Conservation (phyloP, 1,140 invertebrate species). For the Papilio polytes region DNA sequence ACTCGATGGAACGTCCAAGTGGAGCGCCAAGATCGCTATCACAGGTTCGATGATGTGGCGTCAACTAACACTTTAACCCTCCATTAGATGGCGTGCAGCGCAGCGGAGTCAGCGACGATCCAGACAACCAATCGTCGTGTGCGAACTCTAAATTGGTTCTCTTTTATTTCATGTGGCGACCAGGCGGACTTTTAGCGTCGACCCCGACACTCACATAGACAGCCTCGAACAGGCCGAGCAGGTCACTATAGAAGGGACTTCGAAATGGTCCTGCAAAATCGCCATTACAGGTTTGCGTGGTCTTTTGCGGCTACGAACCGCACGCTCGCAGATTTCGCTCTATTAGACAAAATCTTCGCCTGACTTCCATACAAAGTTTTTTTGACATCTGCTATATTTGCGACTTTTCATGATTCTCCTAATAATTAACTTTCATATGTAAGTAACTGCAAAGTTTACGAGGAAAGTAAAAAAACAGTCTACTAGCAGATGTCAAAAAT, state of each 20-base stretch:
- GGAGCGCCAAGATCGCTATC: constrained; percentile 99
- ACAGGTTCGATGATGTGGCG: constrained; percentile 93
- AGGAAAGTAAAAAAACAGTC: background rate
- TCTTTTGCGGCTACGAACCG: constrained; percentile 80
- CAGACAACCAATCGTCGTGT: constrained; percentile 40
- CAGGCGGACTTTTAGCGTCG: constrained; percentile 98
- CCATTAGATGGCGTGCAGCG: constrained; percentile 43
- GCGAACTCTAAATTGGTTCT: constrained; percentile 69
- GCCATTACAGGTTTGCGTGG: constrained; percentile 95
- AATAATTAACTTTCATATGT: background rate
- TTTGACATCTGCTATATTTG: constrained; percentile 73
- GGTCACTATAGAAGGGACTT: constrained; percentile 99
- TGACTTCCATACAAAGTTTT: constrained; percentile 69
- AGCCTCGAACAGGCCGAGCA: constrained; percentile 98
- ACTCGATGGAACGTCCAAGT: constrained; percentile 99
- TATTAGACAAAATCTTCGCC: constrained; percentile 81
- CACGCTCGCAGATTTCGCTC: constrained; percentile 93
- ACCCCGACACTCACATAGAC: constrained; percentile 99
- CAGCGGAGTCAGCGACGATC: constrained; percentile 41
- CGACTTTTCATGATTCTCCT: background rate
- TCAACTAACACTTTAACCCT: constrained; percentile 51
- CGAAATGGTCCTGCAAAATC: constrained; percentile 99
- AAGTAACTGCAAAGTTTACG: background rate
- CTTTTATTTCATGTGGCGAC: constrained; percentile 84
- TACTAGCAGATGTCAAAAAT: constrained; percentile 70